Evolutionary conservation across 2,797 vertebrate genomes (phyloP).

Genomic region (Trachurus trachurus): DNA sequence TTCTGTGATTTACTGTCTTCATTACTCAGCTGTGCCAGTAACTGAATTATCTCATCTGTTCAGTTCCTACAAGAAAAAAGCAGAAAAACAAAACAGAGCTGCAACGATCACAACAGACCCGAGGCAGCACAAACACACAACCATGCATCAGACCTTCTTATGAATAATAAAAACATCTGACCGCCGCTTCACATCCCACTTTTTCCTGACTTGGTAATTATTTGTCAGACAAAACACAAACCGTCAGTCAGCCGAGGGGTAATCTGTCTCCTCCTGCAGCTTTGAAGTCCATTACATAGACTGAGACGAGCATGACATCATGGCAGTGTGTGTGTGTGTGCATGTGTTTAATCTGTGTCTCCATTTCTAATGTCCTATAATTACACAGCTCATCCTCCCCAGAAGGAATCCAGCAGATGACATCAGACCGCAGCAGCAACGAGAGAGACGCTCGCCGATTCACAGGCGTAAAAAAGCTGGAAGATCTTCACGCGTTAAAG

Average conservation of each 20-base stretch:
- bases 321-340: constrained; percentile 10
- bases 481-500: constrained; percentile 29
- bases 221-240: constrained; percentile 31
- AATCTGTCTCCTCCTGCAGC: constrained; percentile 6
- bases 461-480: constrained; percentile 28
- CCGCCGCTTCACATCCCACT: constrained; percentile 11
- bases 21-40: constrained; percentile 58
- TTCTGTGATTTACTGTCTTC: background rate
- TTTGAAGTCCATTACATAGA: constrained; percentile 30
- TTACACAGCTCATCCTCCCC: constrained; percentile 54
- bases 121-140: background rate
- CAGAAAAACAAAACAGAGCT: background rate
- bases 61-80: constrained; percentile 4
- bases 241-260: background rate
- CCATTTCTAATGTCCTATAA: constrained; percentile 47
- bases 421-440: constrained; percentile 37
- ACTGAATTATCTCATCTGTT: constrained; percentile 21
- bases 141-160: background rate
- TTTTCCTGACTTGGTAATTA: constrained; percentile 24
- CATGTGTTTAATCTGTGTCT: constrained; percentile 29
- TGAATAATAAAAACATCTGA: background rate
- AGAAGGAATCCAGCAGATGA: constrained; percentile 50
- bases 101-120: constrained; percentile 11
- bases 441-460: constrained; percentile 3
- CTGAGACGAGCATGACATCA: constrained; percentile 42